Evolutionary conservation across 2,113 vertebrate species (phyloP), one percentile per base, ranked within the genome.

Genomic region (Xerus inauris): DNA sequence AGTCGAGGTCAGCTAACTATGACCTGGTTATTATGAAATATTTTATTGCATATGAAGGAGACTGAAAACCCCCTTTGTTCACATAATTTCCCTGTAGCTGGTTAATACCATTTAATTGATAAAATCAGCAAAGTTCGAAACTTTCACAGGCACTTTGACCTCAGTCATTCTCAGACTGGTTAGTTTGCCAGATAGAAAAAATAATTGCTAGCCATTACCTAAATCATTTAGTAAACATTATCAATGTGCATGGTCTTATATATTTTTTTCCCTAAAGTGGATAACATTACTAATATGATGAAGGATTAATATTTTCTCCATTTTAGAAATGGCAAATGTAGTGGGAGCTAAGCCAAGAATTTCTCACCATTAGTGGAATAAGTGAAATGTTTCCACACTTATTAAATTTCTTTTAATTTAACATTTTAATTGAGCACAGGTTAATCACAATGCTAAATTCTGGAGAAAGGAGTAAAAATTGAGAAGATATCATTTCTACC

Each of bases 221-320:
- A 86, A 86, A 94, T 86, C 45, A 30, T 51, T 49, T 65, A 77
- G 16, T 82, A 95, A 89, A n/a, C 10, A 51, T 84, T 87, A 62
- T 26, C 32, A 47, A 49, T 45, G 62, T 69, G 32, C 8, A 40
- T 75, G 22, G 51, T 47, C 69, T 87, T 83, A 57, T 49, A 45
- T 8, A 59, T 90, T 47, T 30, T 87, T 90, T 86, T 91, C 24
- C 73, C 57, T 72, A 45, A 88, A 65, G 14, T 7, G 88, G 28
- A 71, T 45, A 32, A 57, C 14, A 9, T 12, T 62, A 57, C 7
- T 54, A 81, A 47, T 65, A 35, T 49, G 9, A n/a, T 49, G 30
- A 84, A 28, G 57, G 47, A 71, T 64, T 83, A 64, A 54, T 11
- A 87, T 91, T 47, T 77, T 54, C 49, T 94, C 47, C 30, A 69